Base-by-base conservation (phyloP, 1,140 invertebrate species). In the Pseudomyrmex dendroicus region DNA sequence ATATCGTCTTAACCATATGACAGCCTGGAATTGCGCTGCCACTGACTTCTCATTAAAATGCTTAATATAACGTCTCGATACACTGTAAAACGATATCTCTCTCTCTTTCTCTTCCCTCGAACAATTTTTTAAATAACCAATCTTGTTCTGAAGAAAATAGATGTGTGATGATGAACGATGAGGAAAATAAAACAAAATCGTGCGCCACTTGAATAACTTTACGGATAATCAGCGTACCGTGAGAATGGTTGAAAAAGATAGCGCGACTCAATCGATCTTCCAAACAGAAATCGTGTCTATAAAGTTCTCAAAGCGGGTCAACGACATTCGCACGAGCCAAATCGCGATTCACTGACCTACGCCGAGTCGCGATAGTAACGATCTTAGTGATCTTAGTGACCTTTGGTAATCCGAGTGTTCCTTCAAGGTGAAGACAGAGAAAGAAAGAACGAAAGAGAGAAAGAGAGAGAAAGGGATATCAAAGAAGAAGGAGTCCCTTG, bases 281-380 rank as follows among this genome's bases (percentile, higher is more conserved):
- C 35, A 35, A 35, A 35, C 35, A 7, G 5, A 35, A 35, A 35
- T 35, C 35, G 35, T 17, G n/a, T 54, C 70, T 73, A 25, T 72
- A 73, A 82, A 67, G 46, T 67, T 72, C 56, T 76, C 64, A 57
- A 88, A 88, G 56, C 83, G 86, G 83, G 83, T 87, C 85, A 88
- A 88, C 70, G 67, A 57, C 70, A 87, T 85, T 77, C 73, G 82
- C 82, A 72, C 70, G 68, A 87, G 73, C 48, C 73, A 73, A 78
- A 70, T 84, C 85, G 74, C 74, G 76, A 85, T 85, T 88, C 76
- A 68, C 86, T 83, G 86, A 87, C 73, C 77, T 84, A 82, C 76
- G 86, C 22, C 82, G 74, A 86, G 74, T 83, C 82, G 80, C 85
- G 70, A 35, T 59, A 83, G 73, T 84, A 82, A 84, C 74, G 74